phyloP scores from a whole-genome alignment of 2,888 invertebrate species.

The Maniola hyperantus region DNA sequence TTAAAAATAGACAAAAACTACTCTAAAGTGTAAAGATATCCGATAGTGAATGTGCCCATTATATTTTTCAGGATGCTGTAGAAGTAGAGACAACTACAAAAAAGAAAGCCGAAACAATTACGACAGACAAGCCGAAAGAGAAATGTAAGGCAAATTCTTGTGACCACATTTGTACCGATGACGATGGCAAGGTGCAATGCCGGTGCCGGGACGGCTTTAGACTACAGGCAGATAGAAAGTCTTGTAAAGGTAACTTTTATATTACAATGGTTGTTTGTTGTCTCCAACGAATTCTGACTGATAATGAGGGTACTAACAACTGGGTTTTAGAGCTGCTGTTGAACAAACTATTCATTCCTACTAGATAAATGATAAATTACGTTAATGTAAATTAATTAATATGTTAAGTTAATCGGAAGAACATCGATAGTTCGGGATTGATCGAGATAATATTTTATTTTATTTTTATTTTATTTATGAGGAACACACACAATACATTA shows the following conservation, averaged over 20 bases:
- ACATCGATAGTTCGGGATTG: too few species aligned
- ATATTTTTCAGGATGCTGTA: slow-evolving; percentile 39
- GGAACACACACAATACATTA: too few species aligned
- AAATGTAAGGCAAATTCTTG: slow-evolving; percentile 64
- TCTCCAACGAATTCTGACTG: too few species aligned
- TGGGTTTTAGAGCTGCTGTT: too few species aligned
- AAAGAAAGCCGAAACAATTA: slow-evolving; percentile 48
- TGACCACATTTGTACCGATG: slow-evolving; percentile 64
- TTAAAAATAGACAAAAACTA: too few species aligned
- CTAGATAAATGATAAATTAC: too few species aligned
- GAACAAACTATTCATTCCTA: too few species aligned
- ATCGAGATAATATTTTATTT: too few species aligned
- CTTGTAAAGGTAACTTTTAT: slow-evolving; percentile 63
- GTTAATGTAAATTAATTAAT: too few species aligned
- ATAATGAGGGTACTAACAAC: too few species aligned
- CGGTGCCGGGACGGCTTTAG: slow-evolving; percentile 63
- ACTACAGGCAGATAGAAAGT: slow-evolving; percentile 62
- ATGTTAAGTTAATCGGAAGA: too few species aligned
- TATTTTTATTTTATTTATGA: too few species aligned
- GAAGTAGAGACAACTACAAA: slow-evolving; percentile 55
- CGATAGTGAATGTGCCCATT: neutral
- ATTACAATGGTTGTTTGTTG: slow-evolving; percentile 9
- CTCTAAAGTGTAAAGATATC: neutral
- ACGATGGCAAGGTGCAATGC: slow-evolving; percentile 57
- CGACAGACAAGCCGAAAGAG: slow-evolving; percentile 48